A percentile compares a stretch with the other conserved stretches of the same genome.
Evolutionary conservation across 1,140 invertebrate species (phyloP).

Genomic region (Ceratosolen fusciceps): DNA sequence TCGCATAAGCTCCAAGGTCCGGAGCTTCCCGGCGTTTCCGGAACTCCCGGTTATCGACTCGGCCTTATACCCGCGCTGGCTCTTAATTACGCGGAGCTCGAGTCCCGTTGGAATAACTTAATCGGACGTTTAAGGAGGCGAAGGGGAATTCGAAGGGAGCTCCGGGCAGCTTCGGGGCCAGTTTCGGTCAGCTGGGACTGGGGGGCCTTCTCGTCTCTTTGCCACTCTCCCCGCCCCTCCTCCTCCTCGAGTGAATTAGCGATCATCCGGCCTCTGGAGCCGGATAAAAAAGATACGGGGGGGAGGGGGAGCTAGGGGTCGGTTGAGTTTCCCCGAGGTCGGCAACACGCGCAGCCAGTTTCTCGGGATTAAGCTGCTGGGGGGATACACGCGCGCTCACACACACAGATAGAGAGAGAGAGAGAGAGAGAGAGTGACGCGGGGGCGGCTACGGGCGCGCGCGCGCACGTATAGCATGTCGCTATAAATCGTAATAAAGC

Average conservation of each 20-base stretch:
- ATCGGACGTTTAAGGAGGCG: too few relatives aligned
- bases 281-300: background rate
- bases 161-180: background rate
- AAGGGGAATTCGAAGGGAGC: too few relatives aligned
- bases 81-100: too few relatives aligned
- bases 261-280: slow-evolving; percentile 47
- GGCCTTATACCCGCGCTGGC: too few relatives aligned
- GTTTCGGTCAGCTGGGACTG: background rate
- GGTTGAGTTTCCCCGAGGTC: too few relatives aligned
- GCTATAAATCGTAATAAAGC: slow-evolving; percentile 41
- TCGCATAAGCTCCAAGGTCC: too few relatives aligned
- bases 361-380: background rate
- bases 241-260: slow-evolving; percentile 54
- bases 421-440: slow-evolving; percentile 38
- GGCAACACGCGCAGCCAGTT: background rate
- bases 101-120: too few relatives aligned
- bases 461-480: background rate
- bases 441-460: background rate
- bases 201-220: too few relatives aligned
- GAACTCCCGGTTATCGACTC: too few relatives aligned
- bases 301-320: too few relatives aligned
- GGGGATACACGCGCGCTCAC: background rate
- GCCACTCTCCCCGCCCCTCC: background rate
- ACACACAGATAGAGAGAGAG: slow-evolving; percentile 42
- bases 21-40: too few relatives aligned